phyloP scores from a whole-genome alignment of 2,113 vertebrate species.

The Eretmochelys imbricata region DNA sequence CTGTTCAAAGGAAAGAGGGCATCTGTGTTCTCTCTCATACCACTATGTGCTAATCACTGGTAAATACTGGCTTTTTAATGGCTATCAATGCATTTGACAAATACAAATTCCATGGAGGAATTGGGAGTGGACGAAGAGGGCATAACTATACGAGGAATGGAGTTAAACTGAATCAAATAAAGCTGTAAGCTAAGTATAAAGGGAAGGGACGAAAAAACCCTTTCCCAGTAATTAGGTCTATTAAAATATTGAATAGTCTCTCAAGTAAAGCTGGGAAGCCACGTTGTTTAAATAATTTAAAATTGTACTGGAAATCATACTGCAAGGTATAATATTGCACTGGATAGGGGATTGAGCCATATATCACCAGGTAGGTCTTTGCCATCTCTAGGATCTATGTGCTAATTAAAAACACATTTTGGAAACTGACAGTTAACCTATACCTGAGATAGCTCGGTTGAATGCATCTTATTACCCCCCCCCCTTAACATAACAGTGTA shows the following conservation, averaged over 20 bases:
- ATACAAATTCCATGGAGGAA: not conserved
- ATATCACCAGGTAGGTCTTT: not conserved
- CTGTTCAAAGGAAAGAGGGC: not conserved
- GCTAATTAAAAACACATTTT: not conserved
- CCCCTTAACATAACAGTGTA: not conserved
- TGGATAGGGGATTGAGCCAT: not conserved
- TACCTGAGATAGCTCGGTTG: not conserved
- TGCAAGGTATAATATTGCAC: not conserved
- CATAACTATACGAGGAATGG: not conserved
- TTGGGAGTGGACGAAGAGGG: not conserved
- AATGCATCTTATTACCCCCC: not conserved
- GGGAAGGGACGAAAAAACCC: not conserved
- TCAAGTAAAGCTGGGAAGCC: not conserved
- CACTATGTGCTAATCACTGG: not conserved
- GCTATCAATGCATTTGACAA: not conserved
- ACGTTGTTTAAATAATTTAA: not conserved
- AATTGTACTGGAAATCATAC: not conserved
- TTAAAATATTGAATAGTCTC: not conserved
- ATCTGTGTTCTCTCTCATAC: not conserved
- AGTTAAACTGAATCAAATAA: not conserved
- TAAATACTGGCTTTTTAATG: not conserved
- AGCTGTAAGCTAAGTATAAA: not conserved
- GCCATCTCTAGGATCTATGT: not conserved
- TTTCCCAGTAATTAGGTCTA: accelerated
- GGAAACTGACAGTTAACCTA: not conserved